Percentiles rank a stretch among this genome's conserved stretches.
These are phyloP conservation scores for Thereva unica DNA, from an alignment of 2,888 invertebrate genomes.

Conservation along the genomic window DNA sequence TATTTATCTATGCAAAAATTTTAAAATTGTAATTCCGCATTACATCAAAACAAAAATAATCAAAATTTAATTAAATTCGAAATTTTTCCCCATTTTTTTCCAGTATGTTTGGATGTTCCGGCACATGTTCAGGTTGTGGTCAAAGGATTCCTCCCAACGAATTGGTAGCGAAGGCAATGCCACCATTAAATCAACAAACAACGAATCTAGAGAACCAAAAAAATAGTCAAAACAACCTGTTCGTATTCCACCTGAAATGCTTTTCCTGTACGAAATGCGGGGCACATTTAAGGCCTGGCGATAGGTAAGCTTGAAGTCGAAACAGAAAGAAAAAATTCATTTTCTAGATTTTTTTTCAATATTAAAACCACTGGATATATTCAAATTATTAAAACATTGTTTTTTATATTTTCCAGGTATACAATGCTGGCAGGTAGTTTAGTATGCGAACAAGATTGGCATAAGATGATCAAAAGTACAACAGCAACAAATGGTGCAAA, in stretches of 20 bases:
- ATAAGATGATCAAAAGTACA: slow-evolving; percentile 83
- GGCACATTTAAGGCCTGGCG: slow-evolving; percentile 85
- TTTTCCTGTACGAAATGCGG: slow-evolving; percentile 94
- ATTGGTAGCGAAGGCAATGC: slow-evolving; percentile 78
- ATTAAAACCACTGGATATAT: slow-evolving; percentile 25
- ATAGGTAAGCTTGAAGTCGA: slow-evolving; percentile 65
- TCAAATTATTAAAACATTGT: not conserved
- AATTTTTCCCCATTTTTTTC: slow-evolving; percentile 44
- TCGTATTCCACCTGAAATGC: slow-evolving; percentile 94
- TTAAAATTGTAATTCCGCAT: too few species aligned
- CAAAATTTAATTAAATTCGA: too few species aligned
- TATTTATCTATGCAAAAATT: too few species aligned
- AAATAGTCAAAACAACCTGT: slow-evolving; percentile 61
- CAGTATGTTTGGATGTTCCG: slow-evolving; percentile 90
- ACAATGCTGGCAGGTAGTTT: slow-evolving; percentile 88
- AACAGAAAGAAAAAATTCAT: slow-evolving; percentile 7
- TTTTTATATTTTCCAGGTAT: slow-evolving; percentile 63
- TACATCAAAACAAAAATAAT: too few species aligned
- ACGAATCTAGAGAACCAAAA: slow-evolving; percentile 60
- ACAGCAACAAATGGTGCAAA: slow-evolving; percentile 65
- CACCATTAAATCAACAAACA: slow-evolving; percentile 50
- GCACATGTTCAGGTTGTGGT: slow-evolving; percentile 89
- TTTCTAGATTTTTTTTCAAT: not conserved
- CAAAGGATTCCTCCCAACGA: slow-evolving; percentile 92
- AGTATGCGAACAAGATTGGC: slow-evolving; percentile 95